Evolutionary conservation across 1,140 invertebrate genomes (phyloP).

Genomic region (Monochamus saltuarius): DNA sequence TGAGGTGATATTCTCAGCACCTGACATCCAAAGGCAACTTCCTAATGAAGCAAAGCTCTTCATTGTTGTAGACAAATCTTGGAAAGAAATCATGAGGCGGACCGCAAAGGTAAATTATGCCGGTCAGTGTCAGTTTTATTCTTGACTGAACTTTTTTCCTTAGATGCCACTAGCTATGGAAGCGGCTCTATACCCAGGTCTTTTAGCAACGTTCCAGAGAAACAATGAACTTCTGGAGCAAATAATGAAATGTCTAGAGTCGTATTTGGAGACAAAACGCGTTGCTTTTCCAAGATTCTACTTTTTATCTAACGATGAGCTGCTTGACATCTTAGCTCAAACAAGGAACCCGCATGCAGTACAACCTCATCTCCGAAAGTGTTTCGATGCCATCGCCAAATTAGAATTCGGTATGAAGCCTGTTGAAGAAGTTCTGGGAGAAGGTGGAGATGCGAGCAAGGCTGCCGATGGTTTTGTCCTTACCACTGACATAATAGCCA

Average conservation of each 20-base stretch:
- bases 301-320: constrained; percentile 91
- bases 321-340: constrained; percentile 89
- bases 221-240: constrained; percentile 78
- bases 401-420: constrained; percentile 72
- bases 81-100: constrained; percentile 80
- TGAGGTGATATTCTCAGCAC: constrained; percentile 86
- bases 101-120: constrained; percentile 62
- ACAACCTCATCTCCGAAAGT: constrained; percentile 85
- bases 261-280: constrained; percentile 84
- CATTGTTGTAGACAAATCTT: constrained; percentile 79
- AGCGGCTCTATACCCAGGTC: constrained; percentile 62
- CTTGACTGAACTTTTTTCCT: too few species aligned
- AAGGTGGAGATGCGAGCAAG: constrained; percentile 29
- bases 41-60: constrained; percentile 84
- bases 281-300: constrained; percentile 90
- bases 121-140: neutral
- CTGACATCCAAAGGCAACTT: constrained; percentile 84
- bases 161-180: constrained; percentile 71
- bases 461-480: constrained; percentile 44
- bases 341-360: constrained; percentile 79
- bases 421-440: constrained; percentile 42
- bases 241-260: constrained; percentile 79
- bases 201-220: constrained; percentile 70
- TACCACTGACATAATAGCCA: constrained; percentile 81
- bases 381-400: constrained; percentile 81